Evolutionary conservation across 2,113 vertebrate species (phyloP).

Genomic region (Diglossa brunneiventris): DNA sequence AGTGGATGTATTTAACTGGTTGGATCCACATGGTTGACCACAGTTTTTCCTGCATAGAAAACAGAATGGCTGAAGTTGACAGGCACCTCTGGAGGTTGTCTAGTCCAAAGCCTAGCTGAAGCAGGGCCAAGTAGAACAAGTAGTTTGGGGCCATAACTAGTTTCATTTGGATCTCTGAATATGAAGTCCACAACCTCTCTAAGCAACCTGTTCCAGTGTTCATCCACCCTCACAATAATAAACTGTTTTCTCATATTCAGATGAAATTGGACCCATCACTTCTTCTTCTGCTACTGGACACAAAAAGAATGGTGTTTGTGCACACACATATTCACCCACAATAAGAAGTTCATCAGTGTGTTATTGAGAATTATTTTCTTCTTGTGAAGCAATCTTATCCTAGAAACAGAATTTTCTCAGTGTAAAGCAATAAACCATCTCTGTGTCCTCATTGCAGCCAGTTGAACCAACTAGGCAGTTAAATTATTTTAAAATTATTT

Average conservation of each 20-base stretch:
- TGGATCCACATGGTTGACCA: not conserved
- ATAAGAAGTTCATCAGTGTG: not conserved
- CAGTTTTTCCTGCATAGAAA: not conserved
- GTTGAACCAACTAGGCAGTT: not conserved
- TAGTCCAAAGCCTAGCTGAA: not conserved
- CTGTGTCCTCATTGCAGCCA: not conserved
- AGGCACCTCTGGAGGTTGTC: not conserved
- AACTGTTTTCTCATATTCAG: not conserved
- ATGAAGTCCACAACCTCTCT: not conserved
- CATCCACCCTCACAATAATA: not conserved
- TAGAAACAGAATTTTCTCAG: not conserved
- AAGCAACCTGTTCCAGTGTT: not conserved
- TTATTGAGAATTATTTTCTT: not conserved
- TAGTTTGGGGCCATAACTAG: not conserved
- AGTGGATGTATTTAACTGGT: not conserved
- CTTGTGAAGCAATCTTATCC: not conserved
- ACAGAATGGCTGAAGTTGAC: not conserved
- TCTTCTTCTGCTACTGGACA: not conserved
- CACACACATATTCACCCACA: not conserved
- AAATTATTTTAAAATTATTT: not conserved
- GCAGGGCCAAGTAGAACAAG: not conserved
- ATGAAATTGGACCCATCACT: not conserved
- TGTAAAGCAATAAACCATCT: not conserved
- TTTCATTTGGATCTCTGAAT: not conserved
- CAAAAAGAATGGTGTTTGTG: not conserved